phyloP scores from a whole-genome alignment of 2,113 vertebrate species.

The Microcebus lehilahytsara region DNA sequence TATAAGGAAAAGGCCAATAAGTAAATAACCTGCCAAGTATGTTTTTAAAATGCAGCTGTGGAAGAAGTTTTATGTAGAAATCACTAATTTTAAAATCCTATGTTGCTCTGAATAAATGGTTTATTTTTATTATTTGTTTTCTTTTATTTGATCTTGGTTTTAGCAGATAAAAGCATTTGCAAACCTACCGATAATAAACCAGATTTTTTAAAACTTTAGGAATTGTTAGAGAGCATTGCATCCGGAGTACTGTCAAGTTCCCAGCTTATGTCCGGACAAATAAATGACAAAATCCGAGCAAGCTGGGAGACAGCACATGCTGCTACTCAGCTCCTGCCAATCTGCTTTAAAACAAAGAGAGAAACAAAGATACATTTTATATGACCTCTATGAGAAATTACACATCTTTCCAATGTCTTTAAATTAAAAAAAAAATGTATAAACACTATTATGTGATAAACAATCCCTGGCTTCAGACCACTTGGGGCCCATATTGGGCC shows the following conservation, averaged over 20 bases:
- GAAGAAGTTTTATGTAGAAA: neutral
- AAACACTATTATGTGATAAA: neutral
- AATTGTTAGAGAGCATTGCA: neutral
- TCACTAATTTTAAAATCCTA: neutral
- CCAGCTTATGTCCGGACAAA: neutral
- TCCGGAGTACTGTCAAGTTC: neutral
- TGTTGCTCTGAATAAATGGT: neutral
- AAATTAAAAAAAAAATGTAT: neutral
- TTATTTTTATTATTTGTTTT: neutral
- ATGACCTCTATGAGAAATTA: neutral
- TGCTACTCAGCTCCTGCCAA: neutral
- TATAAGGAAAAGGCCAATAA: slow-evolving; percentile 24
- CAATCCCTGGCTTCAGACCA: neutral
- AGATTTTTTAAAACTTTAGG: neutral
- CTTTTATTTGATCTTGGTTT: neutral
- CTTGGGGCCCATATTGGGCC: neutral
- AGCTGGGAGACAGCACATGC: fast-evolving
- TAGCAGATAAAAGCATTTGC: neutral
- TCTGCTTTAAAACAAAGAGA: neutral
- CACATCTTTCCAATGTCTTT: neutral
- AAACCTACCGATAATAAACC: neutral
- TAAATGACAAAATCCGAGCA: neutral
- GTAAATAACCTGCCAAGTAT: neutral
- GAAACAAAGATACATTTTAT: no score
- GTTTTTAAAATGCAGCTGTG: neutral